Base-by-base conservation (phyloP, 2,797 vertebrate genomes). In the Danio choprae region DNA sequence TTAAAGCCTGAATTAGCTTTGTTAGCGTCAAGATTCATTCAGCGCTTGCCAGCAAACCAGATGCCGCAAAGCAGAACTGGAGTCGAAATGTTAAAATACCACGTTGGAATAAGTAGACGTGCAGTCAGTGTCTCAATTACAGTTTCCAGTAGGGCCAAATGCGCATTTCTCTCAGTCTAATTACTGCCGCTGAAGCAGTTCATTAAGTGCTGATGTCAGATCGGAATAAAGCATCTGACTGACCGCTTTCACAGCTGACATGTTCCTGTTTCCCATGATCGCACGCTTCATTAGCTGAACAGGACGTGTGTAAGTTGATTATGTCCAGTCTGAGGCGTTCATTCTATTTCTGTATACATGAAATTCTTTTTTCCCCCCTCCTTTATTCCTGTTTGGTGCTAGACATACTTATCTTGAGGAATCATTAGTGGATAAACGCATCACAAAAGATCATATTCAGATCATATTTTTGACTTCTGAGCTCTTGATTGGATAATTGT, bases 231-330 rank as follows among this genome's bases (percentile, higher is more conserved):
- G 76, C 72, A 29, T 41, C 74, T 69, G 71, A 78, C 50, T 83
- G 68, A 67, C 70, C 78, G 16, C 75, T 74, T 62, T 83, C 79
- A 81, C 78, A 58, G 62, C 67, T 80, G 78, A 81, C 80, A 78
- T 62, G 80, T 83, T 74, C 86, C 86, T 77, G 79, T 84, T 86
- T 85, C 87, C 81, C 60, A 53, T 76, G 70, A 78, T 64, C 82
- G 63, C 82, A 78, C 74, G 85, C 83, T 76, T 84, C 81, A 75
- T 86, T 87, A 83, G 71, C 53, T 43, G 50, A 74, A 81, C 77
- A 72, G 83, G 73, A 70, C 46, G 74, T 87, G 83, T 70, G 89
- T 71, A 79, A 83, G 82, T 84, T 82, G 88, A 90, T 89, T 90
- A 87, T 80, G 85, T 86, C 60, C 81, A 60, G 84, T 83, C 81